Base-by-base conservation (phyloP, 2,113 vertebrate genomes). In the Craseonycteris thonglongyai region DNA sequence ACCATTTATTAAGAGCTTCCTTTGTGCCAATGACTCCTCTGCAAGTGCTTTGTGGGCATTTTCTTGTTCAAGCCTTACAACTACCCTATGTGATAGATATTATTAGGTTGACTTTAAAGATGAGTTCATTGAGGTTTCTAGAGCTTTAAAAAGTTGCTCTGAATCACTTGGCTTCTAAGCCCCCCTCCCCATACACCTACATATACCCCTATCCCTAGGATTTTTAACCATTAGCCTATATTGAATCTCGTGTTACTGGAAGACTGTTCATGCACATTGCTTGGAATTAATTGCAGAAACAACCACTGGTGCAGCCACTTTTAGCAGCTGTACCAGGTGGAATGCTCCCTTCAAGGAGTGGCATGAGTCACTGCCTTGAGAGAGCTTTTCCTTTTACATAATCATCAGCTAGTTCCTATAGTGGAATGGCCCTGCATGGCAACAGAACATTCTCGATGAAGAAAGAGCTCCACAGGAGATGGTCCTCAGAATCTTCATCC, bases 201-300 rank as follows among this genome's bases (percentile, higher is more conserved):
- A 19, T 58, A 30, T 6, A 72, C 19, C 7, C 49, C 26, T 3
- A 18, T 26, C 3, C 54, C 56, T 74, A 8, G 24, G 38, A 15
- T 85, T 91, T 66, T 79, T 94, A 78, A 65, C 61, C 65, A 56
- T 80, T 85, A 61, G 45, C 65, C 19, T 26, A 1, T 7, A 61
- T 35, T n/a, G 6, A 69, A 38, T 49, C 58, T 33, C 76, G n/a
- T 82, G 79, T 96, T 85, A 79, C 38, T 79, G 15, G 95, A 56
- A 88, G 24, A 72, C 88, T 97, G 80, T 65, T 85, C 51, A 22
- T 93, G 42, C 78, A 93, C 80, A 16, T 59, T 96, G 14, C 95
- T 78, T 90, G 54, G 71, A 97, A 85, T 96, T 96, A 91, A 95
- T 80, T 69, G 63, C 80, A 72, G 78, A 63, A n/a, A 82, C 90